Base-by-base conservation (phyloP, 2,113 vertebrate genomes). In the Alouatta palliata region DNA sequence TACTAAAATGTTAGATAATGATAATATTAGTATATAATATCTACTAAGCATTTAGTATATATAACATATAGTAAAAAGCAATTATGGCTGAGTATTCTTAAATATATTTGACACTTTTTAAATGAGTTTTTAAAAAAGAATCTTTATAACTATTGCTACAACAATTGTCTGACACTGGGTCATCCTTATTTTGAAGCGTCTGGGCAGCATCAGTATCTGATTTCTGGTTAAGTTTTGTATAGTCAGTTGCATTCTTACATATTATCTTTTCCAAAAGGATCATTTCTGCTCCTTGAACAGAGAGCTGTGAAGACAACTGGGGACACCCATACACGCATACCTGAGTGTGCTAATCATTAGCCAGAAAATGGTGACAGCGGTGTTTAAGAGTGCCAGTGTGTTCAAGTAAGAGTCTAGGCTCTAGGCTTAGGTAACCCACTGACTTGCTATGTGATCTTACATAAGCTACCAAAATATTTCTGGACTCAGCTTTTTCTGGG, bases 151-250 rank as follows among this genome's bases (percentile, higher is more conserved):
- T 96, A 47, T 2, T 89, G 17, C 70, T 30, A 88, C 8, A 54
- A 43, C 16, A 92, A 92, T 16, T 79, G 8, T 47, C 68, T 43
- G 40, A 79, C 20, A 84, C 5, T 64, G 16, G 61, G 27, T 71
- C 23, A 84, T 32, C 32, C 21, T 96, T 88, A 91, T 76, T 96
- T 91, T 95, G 86, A 93, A 92, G 75, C 35, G 23, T 45, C 30
- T 87, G 70, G n/a, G 7, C 17, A 96, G 7, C 17, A 96, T 81
- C 37, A 52, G 45, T 19, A 43, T 40, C 94, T 13, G 19, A 80
- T 52, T 92, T 84, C n/a, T 71, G 17, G 58, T 61, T 79, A 87
- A 45, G 14, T 83, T 77, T 79, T 70, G 40, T 71, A 61, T 27
- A 10, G 54, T 87, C 19, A 81, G 6, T 79, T 93, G 30, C 47